Evolutionary conservation across 2,113 vertebrate species (phyloP), one percentile per base, ranked within the genome.

Genomic region (Agelaius phoeniceus): DNA sequence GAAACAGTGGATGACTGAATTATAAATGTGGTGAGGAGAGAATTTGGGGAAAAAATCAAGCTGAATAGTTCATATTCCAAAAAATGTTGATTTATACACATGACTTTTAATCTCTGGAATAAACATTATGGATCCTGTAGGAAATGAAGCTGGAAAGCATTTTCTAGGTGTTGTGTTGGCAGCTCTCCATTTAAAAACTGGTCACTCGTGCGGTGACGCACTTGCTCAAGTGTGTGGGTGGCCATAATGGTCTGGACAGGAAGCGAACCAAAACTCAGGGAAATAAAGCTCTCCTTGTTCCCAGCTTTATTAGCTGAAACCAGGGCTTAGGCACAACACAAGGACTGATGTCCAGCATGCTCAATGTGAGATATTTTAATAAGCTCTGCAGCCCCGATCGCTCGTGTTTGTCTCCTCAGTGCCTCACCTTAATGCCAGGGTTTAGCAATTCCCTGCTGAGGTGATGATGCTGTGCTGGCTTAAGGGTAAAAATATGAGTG

Each of bases 281-380:
- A 68, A 89, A 92, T 67, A 96, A 94, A 95, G 76, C 84, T 84
- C 78, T 90, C 84, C 93, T 92, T 94, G 87, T 96, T 87, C 83
- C 71, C 35, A 18, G 4, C 49, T 82, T 55, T 10, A 26, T 77
- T 67, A 18, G 30, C 84, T 87, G 88, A 46, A 71, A n/a, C 20
- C n/a, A 44, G 27, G 63, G 46, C 74, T 78, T 4, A 43, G 84
- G 13, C 43, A 27, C 39, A 62, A 0, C 39, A 19, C 52, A 13
- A 63, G 84, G 49, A 13, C 84, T 65, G 3, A 12, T 54, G 78
- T 37, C 55, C 66, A 37, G 51, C 27, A 1, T n/a, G 74, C 82
- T 94, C 44, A 17, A 8, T 52, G 2, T 8, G 44, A 58, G 61
- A 28, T 61, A 44, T 43, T 94, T 78, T 67, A 78, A 55, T 84